Percentiles rank a stretch among this genome's conserved stretches.
Conservation (phyloP, 2,888 invertebrate species). For the Aphrophora alni region DNA sequence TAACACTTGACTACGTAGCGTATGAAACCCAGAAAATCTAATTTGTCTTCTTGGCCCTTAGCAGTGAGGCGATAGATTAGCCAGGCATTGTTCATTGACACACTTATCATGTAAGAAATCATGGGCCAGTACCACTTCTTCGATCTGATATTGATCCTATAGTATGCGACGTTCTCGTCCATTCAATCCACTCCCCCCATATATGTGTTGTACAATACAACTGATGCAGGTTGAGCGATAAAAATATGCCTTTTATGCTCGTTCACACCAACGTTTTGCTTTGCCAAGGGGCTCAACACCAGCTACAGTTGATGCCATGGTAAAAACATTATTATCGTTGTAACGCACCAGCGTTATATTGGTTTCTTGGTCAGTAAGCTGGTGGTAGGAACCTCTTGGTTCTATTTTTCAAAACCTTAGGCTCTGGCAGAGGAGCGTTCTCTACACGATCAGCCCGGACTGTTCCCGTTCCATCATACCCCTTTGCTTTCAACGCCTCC, state of each 20-base stretch:
- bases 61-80: constrained; percentile 17
- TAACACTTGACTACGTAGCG: constrained; percentile 21
- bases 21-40: constrained; percentile 13
- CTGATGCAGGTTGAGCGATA: neutral
- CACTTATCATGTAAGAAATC: constrained; percentile 15
- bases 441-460: constrained; percentile 17
- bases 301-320: constrained; percentile 24
- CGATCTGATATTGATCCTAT: constrained; percentile 45
- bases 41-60: constrained; percentile 20
- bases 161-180: constrained; percentile 49
- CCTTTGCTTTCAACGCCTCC: constrained; percentile 16
- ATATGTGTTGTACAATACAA: constrained; percentile 26
- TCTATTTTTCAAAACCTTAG: constrained; percentile 14
- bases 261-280: constrained; percentile 17
- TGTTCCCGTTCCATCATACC: constrained; percentile 12
- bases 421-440: constrained; percentile 16
- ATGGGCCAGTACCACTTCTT: constrained; percentile 49
- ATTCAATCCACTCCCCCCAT: constrained; percentile 51
- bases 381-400: constrained; percentile 21
- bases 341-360: constrained; percentile 20
- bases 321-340: constrained; percentile 21
- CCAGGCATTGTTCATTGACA: constrained; percentile 21
- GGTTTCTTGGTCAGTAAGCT: constrained; percentile 23
- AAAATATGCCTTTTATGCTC: neutral
- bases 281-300: constrained; percentile 25